phyloP scores from a whole-genome alignment of 1,140 invertebrate genomes.

The Meloidogyne exigua region DNA sequence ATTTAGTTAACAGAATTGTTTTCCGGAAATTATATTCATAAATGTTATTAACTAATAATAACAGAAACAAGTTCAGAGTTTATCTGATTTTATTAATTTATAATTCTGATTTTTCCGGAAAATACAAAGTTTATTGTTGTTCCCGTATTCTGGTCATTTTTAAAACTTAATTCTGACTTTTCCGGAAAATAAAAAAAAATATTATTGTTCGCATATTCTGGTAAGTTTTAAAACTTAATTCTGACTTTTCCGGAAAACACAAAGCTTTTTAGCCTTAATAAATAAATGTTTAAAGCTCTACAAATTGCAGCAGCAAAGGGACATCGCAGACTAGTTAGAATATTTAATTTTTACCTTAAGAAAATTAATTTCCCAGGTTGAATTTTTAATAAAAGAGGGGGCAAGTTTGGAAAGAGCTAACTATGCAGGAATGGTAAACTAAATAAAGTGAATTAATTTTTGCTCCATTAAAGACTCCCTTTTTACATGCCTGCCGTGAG shows the following conservation, averaged over 20 bases:
- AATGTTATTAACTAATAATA: too few relatives aligned
- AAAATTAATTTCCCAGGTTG: background rate
- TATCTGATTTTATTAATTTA: too few relatives aligned
- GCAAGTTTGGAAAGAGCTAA: constrained; percentile 19
- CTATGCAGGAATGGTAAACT: constrained; percentile 26
- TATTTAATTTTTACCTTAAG: background rate
- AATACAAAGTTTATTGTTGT: too few relatives aligned
- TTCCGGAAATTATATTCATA: too few relatives aligned
- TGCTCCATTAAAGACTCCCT: constrained; percentile 2
- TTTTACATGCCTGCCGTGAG: constrained; percentile 25
- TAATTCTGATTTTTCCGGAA: too few relatives aligned
- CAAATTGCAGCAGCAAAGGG: constrained; percentile 36
- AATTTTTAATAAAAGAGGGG: constrained; percentile 15
- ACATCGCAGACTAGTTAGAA: constrained; percentile 19
- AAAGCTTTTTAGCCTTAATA: background rate
- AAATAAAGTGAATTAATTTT: background rate
- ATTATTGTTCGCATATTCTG: too few relatives aligned
- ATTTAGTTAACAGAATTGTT: too few relatives aligned
- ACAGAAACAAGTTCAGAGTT: too few relatives aligned
- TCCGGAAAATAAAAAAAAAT: background rate
- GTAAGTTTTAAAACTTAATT: too few relatives aligned
- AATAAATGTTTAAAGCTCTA: constrained; percentile 17
- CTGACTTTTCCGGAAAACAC: too few relatives aligned
- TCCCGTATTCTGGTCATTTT: too few relatives aligned
- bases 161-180: background rate